These are phyloP conservation scores for Neomicropteryx cornuta DNA, from an alignment of 1,140 invertebrate species.

Conservation along the genomic window DNA sequence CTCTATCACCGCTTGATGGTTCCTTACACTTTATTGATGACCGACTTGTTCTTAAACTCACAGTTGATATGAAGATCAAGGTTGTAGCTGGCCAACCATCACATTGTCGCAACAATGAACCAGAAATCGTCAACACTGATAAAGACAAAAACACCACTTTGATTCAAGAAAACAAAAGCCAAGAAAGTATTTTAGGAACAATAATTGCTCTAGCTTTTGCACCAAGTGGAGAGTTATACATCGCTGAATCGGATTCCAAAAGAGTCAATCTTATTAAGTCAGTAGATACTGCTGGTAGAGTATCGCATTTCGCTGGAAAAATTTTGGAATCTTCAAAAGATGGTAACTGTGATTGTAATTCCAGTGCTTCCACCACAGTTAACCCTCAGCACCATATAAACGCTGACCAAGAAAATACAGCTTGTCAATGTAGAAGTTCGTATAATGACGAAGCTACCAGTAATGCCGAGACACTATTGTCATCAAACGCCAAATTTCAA, in stretches of 20 bases:
- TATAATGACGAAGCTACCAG: slow-evolving; percentile 55
- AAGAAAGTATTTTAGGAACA: slow-evolving; percentile 51
- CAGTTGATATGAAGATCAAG: slow-evolving; percentile 79
- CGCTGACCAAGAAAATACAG: slow-evolving; percentile 32
- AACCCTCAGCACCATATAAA: slow-evolving; percentile 28
- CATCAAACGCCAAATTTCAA: slow-evolving; percentile 82
- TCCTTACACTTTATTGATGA: slow-evolving; percentile 93
- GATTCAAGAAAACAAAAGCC: slow-evolving; percentile 27
- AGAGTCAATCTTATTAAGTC: slow-evolving; percentile 80
- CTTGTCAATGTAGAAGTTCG: slow-evolving; percentile 43
- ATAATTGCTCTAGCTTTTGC: slow-evolving; percentile 81
- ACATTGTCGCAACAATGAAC: slow-evolving; percentile 60
- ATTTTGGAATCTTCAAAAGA: slow-evolving; percentile 48
- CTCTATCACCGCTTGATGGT: slow-evolving; percentile 87
- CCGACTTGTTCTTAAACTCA: slow-evolving; percentile 82
- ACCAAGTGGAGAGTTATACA: slow-evolving; percentile 84
- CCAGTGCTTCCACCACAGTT: slow-evolving; percentile 40
- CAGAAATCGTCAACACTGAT: slow-evolving; percentile 18
- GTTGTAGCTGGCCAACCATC: slow-evolving; percentile 85
- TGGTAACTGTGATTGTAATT: slow-evolving; percentile 46
- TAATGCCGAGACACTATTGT: slow-evolving; percentile 71
- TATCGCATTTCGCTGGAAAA: slow-evolving; percentile 72
- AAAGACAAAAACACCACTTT: slow-evolving; percentile 29
- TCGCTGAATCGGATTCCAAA: slow-evolving; percentile 86
- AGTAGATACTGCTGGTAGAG: slow-evolving; percentile 70